Conservation (phyloP, 2,888 invertebrate species). For the Reticulitermes lucifugus region DNA sequence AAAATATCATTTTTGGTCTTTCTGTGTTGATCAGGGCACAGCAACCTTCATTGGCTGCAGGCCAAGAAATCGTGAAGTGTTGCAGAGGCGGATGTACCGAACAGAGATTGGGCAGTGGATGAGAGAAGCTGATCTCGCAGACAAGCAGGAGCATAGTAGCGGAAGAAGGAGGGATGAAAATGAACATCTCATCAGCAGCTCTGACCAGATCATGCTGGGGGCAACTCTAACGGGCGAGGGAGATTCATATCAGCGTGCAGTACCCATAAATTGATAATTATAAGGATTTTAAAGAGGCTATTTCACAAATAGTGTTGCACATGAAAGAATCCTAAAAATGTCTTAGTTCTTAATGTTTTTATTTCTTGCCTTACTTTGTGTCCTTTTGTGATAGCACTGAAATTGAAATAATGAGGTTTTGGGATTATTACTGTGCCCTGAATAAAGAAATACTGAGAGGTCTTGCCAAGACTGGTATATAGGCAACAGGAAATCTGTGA, state of each 20-base stretch:
- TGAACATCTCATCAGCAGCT: slow-evolving; percentile 32
- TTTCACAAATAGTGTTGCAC: slow-evolving; percentile 8
- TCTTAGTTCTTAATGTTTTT: background rate
- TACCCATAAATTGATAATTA: slow-evolving; percentile 17
- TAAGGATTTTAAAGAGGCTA: background rate
- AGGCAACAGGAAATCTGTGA: too few relatives aligned
- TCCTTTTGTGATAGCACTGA: background rate
- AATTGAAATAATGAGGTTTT: slow-evolving; percentile 4
- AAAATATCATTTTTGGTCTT: background rate
- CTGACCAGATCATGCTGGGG: slow-evolving; percentile 32
- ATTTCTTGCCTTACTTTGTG: background rate
- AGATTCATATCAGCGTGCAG: slow-evolving; percentile 31
- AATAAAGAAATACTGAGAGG: background rate
- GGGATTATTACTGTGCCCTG: slow-evolving; percentile 33
- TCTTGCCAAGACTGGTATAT: background rate
- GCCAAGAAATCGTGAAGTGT: slow-evolving; percentile 79
- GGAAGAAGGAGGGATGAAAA: slow-evolving; percentile 25
- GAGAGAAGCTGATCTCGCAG: slow-evolving; percentile 73
- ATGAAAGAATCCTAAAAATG: slow-evolving; percentile 13
- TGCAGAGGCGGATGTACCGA: slow-evolving; percentile 82
- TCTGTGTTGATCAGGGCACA: slow-evolving; percentile 62
- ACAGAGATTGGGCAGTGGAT: slow-evolving; percentile 81
- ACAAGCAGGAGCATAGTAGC: slow-evolving; percentile 56
- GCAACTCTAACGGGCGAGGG: slow-evolving; percentile 3
- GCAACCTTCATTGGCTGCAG: slow-evolving; percentile 81